Conservation (phyloP, 2,888 invertebrate species). For the Ligdia adustata region DNA sequence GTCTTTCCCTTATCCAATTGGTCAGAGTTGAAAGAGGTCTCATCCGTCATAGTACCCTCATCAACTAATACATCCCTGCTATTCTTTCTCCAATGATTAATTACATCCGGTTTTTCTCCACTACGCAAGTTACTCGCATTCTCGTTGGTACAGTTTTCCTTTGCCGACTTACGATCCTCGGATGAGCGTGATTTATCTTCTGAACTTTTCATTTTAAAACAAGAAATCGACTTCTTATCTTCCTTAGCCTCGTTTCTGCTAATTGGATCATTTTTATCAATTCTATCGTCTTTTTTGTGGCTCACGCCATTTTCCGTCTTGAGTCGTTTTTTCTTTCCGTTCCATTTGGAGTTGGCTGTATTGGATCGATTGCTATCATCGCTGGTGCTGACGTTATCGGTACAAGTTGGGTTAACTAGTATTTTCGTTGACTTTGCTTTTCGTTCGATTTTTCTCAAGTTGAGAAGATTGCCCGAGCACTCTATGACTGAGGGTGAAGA, state of each 20-base stretch:
- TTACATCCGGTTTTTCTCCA: conserved; percentile 67
- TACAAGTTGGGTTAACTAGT: conserved; percentile 75
- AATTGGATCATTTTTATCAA: conserved; percentile 64
- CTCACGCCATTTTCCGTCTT: conserved; percentile 57
- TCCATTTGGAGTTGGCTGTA: conserved; percentile 67
- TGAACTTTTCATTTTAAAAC: conserved; percentile 78
- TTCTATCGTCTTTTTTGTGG: conserved; percentile 54
- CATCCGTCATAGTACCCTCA: conserved; percentile 65
- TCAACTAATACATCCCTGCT: conserved; percentile 64
- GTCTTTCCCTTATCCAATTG: conserved; percentile 64
- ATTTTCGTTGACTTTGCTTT: conserved; percentile 79
- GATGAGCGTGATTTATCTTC: conserved; percentile 70
- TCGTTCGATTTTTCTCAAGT: conserved; percentile 74
- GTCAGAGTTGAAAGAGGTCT: conserved; percentile 53
- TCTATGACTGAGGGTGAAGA: conserved; percentile 65
- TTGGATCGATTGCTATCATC: conserved; percentile 74
- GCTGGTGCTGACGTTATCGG: conserved; percentile 69
- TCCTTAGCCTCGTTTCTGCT: conserved; percentile 66
- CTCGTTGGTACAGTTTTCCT: conserved; percentile 75
- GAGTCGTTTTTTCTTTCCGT: conserved; percentile 76
- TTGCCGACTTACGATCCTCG: conserved; percentile 66
- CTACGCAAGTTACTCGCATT: conserved; percentile 71
- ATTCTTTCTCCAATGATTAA: conserved; percentile 68
- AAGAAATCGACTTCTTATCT: conserved; percentile 75
- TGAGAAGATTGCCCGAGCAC: conserved; percentile 66